phyloP scores from a whole-genome alignment of 2,888 invertebrate genomes.

The Troides aeacus region DNA sequence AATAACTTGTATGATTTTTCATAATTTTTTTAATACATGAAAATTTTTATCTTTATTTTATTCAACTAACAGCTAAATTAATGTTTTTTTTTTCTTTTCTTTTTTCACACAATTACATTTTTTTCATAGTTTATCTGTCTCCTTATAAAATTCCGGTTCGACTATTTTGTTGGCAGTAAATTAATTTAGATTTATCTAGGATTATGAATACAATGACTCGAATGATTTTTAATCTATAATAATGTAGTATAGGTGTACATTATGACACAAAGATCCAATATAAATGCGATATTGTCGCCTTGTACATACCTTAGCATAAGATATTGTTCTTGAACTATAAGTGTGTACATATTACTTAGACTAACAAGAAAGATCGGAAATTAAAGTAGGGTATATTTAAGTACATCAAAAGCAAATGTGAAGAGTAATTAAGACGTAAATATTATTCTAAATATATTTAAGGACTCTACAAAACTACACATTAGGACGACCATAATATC shows the following conservation, averaged over 20 bases:
- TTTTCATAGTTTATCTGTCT: no score
- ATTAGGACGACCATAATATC: neutral
- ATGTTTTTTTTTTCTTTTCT: no score
- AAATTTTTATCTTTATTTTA: no score
- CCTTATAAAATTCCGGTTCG: no score
- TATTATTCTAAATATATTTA: slow-evolving; percentile 1
- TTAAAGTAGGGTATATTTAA: neutral
- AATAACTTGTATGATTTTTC: no score
- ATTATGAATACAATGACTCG: neutral
- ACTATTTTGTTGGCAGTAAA: neutral
- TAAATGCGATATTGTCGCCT: neutral
- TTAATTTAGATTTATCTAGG: neutral
- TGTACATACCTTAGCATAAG: neutral
- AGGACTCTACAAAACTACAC: neutral
- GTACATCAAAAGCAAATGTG: neutral
- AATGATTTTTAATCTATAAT: neutral
- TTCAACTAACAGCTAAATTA: no score
- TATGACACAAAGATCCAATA: neutral
- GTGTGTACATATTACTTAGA: neutral
- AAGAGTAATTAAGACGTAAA: neutral
- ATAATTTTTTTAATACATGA: no score
- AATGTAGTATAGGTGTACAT: neutral
- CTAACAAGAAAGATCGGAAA: neutral
- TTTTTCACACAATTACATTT: no score
- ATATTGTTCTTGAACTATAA: neutral